Percentiles rank a stretch among this genome's conserved stretches.
Evolutionary conservation across 2,113 vertebrate species (phyloP).

Genomic region (Bos javanicus): DNA sequence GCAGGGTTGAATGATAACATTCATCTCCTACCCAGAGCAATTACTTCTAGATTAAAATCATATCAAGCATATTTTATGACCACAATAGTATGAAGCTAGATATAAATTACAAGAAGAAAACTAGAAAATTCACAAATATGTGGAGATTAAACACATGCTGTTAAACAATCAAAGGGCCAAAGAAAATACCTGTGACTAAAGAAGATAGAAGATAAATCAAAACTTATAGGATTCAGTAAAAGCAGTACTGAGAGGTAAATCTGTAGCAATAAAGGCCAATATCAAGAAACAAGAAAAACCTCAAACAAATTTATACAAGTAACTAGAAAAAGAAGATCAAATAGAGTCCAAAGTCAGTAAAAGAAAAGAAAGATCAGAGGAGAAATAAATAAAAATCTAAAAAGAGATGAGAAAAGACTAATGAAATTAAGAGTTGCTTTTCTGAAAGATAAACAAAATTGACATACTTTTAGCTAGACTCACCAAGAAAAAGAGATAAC

Average conservation of each 20-base stretch:
- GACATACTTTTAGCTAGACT: not conserved
- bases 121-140: not conserved
- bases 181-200: not conserved
- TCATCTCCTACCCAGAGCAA: not conserved
- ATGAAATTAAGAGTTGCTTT: not conserved
- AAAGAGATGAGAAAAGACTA: not conserved
- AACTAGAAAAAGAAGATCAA: not conserved
- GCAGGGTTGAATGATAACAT: not conserved
- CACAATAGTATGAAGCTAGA: not conserved
- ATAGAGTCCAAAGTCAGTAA: not conserved
- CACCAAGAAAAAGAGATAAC: not conserved
- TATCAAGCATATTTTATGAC: not conserved
- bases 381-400: not conserved
- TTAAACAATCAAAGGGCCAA: not conserved
- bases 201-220: not conserved
- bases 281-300: not conserved
- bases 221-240: not conserved
- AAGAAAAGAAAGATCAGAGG: not conserved
- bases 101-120: not conserved
- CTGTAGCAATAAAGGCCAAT: not conserved
- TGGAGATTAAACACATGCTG: not conserved
- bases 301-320: not conserved
- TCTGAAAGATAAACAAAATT: not conserved
- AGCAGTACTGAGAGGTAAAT: not conserved
- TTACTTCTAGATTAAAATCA: not conserved